Percentiles rank a stretch among this genome's conserved stretches.
These are phyloP conservation scores for Elaphurus davidianus DNA, from an alignment of 2,113 vertebrate species.

Conservation along the genomic window DNA sequence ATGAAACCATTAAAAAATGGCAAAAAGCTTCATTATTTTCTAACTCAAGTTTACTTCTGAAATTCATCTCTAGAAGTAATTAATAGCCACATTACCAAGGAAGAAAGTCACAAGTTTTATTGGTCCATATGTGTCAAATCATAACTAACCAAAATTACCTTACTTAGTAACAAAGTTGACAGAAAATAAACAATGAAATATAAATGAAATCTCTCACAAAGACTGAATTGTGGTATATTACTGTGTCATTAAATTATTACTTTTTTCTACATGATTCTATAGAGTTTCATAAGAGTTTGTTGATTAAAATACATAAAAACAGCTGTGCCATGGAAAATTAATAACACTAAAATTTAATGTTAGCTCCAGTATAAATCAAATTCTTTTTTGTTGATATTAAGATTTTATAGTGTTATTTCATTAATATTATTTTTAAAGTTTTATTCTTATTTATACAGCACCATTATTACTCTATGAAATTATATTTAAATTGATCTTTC, in stretches of 20 bases:
- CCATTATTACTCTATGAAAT: conserved; percentile 25
- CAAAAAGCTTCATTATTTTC: not conserved
- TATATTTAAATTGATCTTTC: conserved; percentile 48
- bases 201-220: not conserved
- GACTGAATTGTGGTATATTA: not conserved
- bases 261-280: conserved; percentile 32
- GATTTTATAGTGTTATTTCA: conserved; percentile 14
- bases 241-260: conserved; percentile 8
- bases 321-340: not conserved
- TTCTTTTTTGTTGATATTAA: conserved; percentile 28
- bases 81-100: not conserved
- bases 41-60: not conserved
- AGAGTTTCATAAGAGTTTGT: conserved; percentile 14
- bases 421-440: not conserved
- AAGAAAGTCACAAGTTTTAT: not conserved
- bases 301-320: conserved; percentile 32
- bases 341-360: not conserved
- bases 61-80: not conserved
- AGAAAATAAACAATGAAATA: conserved; percentile 8
- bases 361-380: conserved; percentile 45
- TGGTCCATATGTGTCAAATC: not conserved
- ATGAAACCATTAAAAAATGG: not conserved
- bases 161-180: not conserved
- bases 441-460: not conserved
- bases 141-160: not conserved